These are phyloP conservation scores for Noctua janthina DNA, from an alignment of 2,888 invertebrate genomes.

Conservation along the genomic window DNA sequence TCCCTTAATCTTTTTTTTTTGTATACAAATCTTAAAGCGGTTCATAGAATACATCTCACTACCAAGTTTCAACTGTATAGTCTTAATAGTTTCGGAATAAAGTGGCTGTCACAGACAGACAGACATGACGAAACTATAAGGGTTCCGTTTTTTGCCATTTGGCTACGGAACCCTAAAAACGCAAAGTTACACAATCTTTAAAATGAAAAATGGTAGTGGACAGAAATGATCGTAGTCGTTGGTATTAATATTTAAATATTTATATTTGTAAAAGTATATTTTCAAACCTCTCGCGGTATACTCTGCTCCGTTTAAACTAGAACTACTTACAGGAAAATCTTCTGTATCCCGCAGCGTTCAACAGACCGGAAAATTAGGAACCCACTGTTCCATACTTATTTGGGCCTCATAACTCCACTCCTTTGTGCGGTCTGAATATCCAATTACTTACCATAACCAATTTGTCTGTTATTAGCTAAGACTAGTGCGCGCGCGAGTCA, in stretches of 20 bases:
- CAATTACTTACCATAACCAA: conserved; percentile 9
- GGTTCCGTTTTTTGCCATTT: too few species aligned
- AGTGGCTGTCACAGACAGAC: too few species aligned
- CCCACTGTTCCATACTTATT: not conserved
- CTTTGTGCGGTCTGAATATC: conserved; percentile 18
- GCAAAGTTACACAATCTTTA: not conserved
- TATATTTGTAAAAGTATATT: too few species aligned
- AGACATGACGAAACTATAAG: too few species aligned
- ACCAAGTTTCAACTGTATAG: too few species aligned
- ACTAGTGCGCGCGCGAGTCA: not conserved
- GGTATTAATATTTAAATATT: not conserved
- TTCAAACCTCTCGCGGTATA: not conserved
- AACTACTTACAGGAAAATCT: conserved; percentile 1
- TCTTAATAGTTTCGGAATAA: too few species aligned
- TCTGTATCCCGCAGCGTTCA: not conserved
- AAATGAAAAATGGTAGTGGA: not conserved
- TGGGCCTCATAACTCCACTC: not conserved
- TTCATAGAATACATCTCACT: too few species aligned
- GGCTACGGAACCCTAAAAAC: too few species aligned
- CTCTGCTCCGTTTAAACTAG: not conserved
- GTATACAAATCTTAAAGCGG: too few species aligned
- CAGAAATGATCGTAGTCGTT: not conserved
- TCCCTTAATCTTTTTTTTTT: too few species aligned
- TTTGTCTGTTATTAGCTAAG: conserved; percentile 29
- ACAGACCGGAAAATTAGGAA: not conserved